Percentiles rank a stretch among this genome's conserved stretches.
Conservation (phyloP, 2,797 vertebrate species). For the Gallinago solitaria region DNA sequence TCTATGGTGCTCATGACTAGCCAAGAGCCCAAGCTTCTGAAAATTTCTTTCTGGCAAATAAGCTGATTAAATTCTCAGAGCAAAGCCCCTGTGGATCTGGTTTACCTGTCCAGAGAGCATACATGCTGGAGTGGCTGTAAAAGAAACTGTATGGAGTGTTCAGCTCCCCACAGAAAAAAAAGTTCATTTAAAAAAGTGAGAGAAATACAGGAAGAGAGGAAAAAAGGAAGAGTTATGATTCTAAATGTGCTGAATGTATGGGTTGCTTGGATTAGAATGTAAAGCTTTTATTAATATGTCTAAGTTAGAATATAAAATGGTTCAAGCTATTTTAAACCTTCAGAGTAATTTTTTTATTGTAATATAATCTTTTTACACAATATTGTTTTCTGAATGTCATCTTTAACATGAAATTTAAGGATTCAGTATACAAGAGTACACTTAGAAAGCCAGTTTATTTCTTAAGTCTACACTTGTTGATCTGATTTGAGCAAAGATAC, state of each 20-base stretch:
- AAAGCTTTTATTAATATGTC: neutral
- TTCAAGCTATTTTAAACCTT: neutral
- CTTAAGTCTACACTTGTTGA: neutral
- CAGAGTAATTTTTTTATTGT: neutral
- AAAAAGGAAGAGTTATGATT: neutral
- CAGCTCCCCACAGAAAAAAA: neutral
- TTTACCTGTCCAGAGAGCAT: neutral
- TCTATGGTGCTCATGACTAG: neutral
- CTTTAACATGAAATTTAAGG: neutral
- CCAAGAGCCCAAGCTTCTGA: neutral
- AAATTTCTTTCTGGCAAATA: neutral
- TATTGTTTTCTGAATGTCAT: neutral
- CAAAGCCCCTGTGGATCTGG: neutral
- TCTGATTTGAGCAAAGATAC: slow-evolving; percentile 33
- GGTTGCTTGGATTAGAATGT: neutral
- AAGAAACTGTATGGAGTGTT: neutral
- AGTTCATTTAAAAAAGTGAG: neutral
- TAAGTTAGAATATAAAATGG: neutral
- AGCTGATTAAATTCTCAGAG: neutral
- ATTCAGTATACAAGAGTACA: neutral
- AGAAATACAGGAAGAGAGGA: neutral
- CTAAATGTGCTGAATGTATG: neutral
- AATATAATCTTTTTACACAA: neutral
- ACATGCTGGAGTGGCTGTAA: neutral
- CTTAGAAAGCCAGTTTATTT: neutral